Base-by-base conservation (phyloP, 2,113 vertebrate genomes). In the Notothenia coriiceps region DNA sequence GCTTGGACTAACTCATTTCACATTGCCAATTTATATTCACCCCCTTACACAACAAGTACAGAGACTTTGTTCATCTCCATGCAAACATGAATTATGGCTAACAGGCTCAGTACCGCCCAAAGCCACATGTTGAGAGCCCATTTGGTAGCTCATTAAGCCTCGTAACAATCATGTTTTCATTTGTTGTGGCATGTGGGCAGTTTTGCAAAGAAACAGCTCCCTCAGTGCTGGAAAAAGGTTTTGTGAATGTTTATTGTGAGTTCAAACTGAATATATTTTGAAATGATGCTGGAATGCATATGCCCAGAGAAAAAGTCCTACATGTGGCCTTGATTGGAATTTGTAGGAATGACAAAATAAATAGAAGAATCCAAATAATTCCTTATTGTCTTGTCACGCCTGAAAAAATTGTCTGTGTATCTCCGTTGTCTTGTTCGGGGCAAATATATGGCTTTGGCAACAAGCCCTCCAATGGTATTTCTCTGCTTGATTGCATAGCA, bases 71-170 rank as follows among this genome's bases (percentile, higher is more conserved):
- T 82, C 70, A 74, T 83, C 65, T 87, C 70, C 70, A 74, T 82
- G 73, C 69, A 76, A 77, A 88, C 77, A 79, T 74, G 65, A 69
- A 79, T 40, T 70, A 69, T 74, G 74, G 72, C 62, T 55, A 50
- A 50, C 67, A 81, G 86, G 72, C 72, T 70, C 35, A 80, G 20
- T n/a, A 18, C 66, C 59, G 40, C 87, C 78, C 75, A 85, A 64
- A 89, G 81, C 83, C 88, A 89, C 71, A 90, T 81, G 80, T 84
- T 82, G 80, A 92, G 84, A 88, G 80, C 63, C 43, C 60, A 82
- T 85, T 90, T 89, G 79, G 80, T 86, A 78, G 86, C 57, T 84
- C 72, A 87, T 87, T 87, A 83, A 61, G 56, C 47, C 66, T 72
- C 6, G 0, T 7, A 70, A 70, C n/a, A 62, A 59, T 35, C 44